phyloP scores from a whole-genome alignment of 1,140 invertebrate species.

The Pygmarrhopalites habei region DNA sequence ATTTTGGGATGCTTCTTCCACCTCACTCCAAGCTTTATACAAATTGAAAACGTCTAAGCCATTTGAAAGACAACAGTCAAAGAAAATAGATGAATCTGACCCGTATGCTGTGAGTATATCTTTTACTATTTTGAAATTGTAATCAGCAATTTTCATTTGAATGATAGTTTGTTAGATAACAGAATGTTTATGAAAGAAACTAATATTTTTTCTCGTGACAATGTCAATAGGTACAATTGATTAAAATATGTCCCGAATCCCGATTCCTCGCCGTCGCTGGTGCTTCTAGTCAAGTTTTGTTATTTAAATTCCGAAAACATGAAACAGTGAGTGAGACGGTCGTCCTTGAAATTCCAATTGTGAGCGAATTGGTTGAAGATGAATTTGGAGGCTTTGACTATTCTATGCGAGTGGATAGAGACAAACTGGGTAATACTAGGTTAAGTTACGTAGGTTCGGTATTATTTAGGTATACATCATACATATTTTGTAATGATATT shows the following conservation, averaged over 20 bases:
- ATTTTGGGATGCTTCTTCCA: conserved; percentile 95
- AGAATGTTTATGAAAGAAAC: too few species aligned
- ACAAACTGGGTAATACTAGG: too few species aligned
- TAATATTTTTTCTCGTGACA: too few species aligned
- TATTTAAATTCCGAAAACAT: conserved; percentile 90
- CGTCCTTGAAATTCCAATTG: conserved; percentile 81
- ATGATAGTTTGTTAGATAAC: too few species aligned
- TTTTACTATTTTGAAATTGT: too few species aligned
- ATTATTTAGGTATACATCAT: too few species aligned
- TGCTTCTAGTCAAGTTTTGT: conserved; percentile 80
- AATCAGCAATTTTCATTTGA: too few species aligned
- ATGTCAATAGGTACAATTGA: too few species aligned
- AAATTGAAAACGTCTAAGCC: conserved; percentile 95
- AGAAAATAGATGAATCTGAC: conserved; percentile 60
- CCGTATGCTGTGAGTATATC: conserved; percentile 95
- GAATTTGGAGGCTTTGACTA: conserved; percentile 48
- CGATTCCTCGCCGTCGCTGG: conserved; percentile 81
- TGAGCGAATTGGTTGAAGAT: conserved; percentile 66
- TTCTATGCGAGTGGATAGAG: too few species aligned
- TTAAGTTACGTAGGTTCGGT: too few species aligned
- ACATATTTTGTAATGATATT: too few species aligned
- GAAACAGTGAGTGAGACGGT: conserved; percentile 77
- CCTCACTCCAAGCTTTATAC: conserved; percentile 88
- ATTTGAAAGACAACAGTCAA: conserved; percentile 60
- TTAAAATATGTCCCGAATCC: conserved; percentile 88